A percentile compares a stretch with the other conserved stretches of the same genome.
Conservation (phyloP, 2,113 vertebrate species). For the Blennius ocellaris region DNA sequence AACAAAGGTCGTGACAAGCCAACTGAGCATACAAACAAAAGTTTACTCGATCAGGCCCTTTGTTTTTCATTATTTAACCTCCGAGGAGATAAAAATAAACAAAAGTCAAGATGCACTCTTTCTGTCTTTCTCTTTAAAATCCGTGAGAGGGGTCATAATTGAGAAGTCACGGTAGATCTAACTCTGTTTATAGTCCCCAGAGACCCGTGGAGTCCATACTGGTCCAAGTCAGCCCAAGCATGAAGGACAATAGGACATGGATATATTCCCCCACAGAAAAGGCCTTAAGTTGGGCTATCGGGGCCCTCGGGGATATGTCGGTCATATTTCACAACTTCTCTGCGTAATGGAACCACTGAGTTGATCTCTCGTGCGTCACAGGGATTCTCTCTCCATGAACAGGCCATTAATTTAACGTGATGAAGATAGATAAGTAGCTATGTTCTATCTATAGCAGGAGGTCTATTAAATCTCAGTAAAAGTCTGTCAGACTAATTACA, state of each 20-base stretch:
- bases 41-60: no score
- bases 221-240: slow-evolving; percentile 36
- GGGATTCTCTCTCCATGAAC: slow-evolving; percentile 41
- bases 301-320: slow-evolving; percentile 54
- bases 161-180: slow-evolving; percentile 32
- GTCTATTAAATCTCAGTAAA: not conserved
- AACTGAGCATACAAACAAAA: no score
- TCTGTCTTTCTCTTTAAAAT: slow-evolving; percentile 12
- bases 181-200: slow-evolving; percentile 49
- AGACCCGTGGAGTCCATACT: slow-evolving; percentile 37
- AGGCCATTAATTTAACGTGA: slow-evolving; percentile 23
- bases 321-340: slow-evolving; percentile 76
- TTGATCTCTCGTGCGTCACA: slow-evolving; percentile 71
- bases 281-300: slow-evolving; percentile 38
- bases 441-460: slow-evolving; percentile 22
- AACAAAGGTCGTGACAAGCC: no score
- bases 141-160: slow-evolving; percentile 64
- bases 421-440: slow-evolving; percentile 12
- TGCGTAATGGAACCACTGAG: slow-evolving; percentile 79
- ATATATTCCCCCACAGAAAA: slow-evolving; percentile 42
- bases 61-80: no score
- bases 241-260: slow-evolving; percentile 57
- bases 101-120: slow-evolving; percentile 4
- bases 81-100: not conserved
- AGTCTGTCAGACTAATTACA: not conserved